phyloP scores from a whole-genome alignment of 1,140 invertebrate species.

The Zaprionus inermis region DNA sequence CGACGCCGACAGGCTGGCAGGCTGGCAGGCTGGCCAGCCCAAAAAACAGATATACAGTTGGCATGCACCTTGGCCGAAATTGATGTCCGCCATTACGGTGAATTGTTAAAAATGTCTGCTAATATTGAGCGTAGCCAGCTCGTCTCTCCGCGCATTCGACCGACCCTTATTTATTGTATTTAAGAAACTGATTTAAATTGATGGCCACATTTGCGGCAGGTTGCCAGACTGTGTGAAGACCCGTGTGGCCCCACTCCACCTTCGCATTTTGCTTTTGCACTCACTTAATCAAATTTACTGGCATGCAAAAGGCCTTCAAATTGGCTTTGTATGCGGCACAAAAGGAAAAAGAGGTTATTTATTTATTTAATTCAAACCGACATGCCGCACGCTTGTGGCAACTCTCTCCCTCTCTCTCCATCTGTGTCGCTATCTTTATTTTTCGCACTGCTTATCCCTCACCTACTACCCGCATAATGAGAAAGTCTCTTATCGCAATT shows the following conservation, averaged over 20 bases:
- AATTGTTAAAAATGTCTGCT: constrained; percentile 80
- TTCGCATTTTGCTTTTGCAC: constrained; percentile 55
- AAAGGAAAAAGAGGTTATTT: constrained; percentile 48
- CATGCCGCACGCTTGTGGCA: constrained; percentile 44
- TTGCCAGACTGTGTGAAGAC: not conserved
- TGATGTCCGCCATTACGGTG: constrained; percentile 61
- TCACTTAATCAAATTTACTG: constrained; percentile 79
- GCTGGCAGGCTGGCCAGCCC: not conserved
- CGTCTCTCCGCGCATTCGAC: not conserved
- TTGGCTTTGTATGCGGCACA: constrained; percentile 38
- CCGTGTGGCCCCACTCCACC: not conserved
- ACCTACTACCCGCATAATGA: constrained; percentile 47
- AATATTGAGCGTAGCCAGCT: constrained; percentile 43
- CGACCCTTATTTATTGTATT: constrained; percentile 68
- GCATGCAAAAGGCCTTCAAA: constrained; percentile 58
- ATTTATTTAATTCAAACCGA: constrained; percentile 40
- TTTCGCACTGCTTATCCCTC: not conserved
- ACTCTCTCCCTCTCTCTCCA: constrained; percentile 20
- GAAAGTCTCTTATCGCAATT: constrained; percentile 41
- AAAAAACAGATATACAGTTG: constrained; percentile 37
- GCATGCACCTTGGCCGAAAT: constrained; percentile 57
- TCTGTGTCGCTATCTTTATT: not conserved
- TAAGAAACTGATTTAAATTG: constrained; percentile 75
- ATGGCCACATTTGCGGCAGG: constrained; percentile 55
- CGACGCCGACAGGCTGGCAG: too few relatives aligned